phyloP scores from a whole-genome alignment of 2,113 vertebrate species.

The Macheiramphus alcinus region DNA sequence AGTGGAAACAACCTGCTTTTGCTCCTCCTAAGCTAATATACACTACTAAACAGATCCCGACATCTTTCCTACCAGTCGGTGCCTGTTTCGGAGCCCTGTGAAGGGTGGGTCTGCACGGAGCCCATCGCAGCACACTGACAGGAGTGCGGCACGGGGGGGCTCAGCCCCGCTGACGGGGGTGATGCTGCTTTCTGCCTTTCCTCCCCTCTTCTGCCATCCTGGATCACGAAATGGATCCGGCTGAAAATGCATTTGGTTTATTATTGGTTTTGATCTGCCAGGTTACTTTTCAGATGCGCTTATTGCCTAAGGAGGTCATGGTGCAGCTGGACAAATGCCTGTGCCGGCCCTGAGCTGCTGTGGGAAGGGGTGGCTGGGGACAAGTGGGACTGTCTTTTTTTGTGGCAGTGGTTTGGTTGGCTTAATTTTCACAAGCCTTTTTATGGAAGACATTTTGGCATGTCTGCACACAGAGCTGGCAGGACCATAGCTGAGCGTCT shows the following conservation, averaged over 20 bases:
- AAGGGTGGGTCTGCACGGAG: not conserved
- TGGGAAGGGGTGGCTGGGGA: not conserved
- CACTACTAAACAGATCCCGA: rapidly evolving
- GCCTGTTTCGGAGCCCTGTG: not conserved
- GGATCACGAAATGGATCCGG: not conserved
- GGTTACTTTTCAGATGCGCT: not conserved
- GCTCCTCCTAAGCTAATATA: not conserved
- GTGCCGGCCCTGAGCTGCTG: rapidly evolving
- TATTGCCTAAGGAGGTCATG: not conserved
- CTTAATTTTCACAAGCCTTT: not conserved
- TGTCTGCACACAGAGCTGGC: not conserved
- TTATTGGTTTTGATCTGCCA: not conserved
- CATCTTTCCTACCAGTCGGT: rapidly evolving
- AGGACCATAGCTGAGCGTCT: not conserved
- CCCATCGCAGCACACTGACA: rapidly evolving
- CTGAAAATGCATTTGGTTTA: not conserved
- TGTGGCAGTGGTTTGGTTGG: not conserved
- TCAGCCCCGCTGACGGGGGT: rapidly evolving
- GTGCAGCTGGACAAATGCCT: not conserved
- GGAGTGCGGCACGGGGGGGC: rapidly evolving
- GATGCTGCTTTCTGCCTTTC: not conserved
- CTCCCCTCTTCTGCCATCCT: not conserved
- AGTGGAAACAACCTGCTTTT: not conserved
- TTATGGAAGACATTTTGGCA: not conserved
- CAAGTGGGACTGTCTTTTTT: not conserved